Evolutionary conservation across 2,797 vertebrate species (phyloP).

Genomic region (Mastacembelus armatus): DNA sequence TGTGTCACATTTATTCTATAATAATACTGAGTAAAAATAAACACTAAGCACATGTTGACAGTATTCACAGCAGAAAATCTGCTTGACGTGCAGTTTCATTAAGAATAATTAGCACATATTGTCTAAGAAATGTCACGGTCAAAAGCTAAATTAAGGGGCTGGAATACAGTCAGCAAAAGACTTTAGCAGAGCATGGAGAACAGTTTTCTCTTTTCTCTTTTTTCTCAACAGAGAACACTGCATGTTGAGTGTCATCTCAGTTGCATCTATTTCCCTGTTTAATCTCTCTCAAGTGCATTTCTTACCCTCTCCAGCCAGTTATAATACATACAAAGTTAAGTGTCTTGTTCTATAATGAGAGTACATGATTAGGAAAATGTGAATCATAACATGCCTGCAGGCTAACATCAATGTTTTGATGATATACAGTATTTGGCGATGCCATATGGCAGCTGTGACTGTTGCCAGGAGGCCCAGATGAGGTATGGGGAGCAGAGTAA

Average conservation of each 20-base stretch:
- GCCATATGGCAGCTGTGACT: constrained; percentile 55
- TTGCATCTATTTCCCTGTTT: neutral
- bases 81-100: too few species aligned
- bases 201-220: too few species aligned
- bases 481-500: constrained; percentile 67
- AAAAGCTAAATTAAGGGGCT: constrained; percentile 4
- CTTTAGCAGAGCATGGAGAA: neutral
- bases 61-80: constrained; percentile 2
- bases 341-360: constrained; percentile 27
- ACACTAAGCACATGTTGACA: constrained; percentile 1
- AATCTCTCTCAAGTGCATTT: constrained; percentile 1
- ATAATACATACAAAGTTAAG: constrained; percentile 8
- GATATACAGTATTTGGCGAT: constrained; percentile 40
- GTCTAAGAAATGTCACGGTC: too few species aligned
- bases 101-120: too few species aligned
- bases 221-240: neutral
- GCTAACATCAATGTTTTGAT: constrained; percentile 37
- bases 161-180: constrained; percentile 5
- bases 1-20: constrained; percentile 3
- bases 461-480: constrained; percentile 59
- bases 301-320: neutral
- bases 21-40: neutral
- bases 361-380: constrained; percentile 43
- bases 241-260: constrained; percentile 6
- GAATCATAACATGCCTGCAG: constrained; percentile 20